Evolutionary conservation across 2,113 vertebrate species (phyloP).

Genomic region (Vulpes vulpes): DNA sequence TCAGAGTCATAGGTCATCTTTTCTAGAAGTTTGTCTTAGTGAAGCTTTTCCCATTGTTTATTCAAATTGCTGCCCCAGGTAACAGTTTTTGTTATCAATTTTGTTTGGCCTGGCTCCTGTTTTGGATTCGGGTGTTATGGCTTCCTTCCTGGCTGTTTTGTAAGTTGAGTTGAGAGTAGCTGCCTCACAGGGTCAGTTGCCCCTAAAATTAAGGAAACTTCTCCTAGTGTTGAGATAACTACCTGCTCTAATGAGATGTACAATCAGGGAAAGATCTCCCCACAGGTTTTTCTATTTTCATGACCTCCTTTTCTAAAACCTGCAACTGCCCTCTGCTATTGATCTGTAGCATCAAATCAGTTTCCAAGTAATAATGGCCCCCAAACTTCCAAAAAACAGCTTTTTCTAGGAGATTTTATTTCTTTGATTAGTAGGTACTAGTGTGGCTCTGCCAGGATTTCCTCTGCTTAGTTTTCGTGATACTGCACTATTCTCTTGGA

Average conservation of each 20-base stretch:
- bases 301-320: neutral
- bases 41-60: neutral
- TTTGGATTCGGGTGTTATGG: neutral
- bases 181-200: neutral
- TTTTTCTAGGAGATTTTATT: constrained; percentile 24
- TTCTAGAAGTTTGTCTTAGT: neutral
- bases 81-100: neutral
- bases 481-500: neutral
- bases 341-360: neutral
- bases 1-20: neutral
- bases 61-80: neutral
- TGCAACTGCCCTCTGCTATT: neutral
- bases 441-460: neutral
- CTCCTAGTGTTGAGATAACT: neutral
- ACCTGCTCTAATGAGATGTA: neutral
- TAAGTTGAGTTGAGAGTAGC: neutral
- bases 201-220: neutral
- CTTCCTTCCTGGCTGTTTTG: neutral
- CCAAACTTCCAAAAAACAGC: neutral
- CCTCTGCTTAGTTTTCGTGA: neutral
- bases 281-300: neutral
- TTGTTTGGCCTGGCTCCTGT: neutral
- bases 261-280: neutral
- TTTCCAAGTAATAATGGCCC: neutral
- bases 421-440: neutral